A percentile compares a stretch with the other conserved stretches of the same genome.
Evolutionary conservation across 2,888 invertebrate species (phyloP).

Genomic region (Dusona sp.): DNA sequence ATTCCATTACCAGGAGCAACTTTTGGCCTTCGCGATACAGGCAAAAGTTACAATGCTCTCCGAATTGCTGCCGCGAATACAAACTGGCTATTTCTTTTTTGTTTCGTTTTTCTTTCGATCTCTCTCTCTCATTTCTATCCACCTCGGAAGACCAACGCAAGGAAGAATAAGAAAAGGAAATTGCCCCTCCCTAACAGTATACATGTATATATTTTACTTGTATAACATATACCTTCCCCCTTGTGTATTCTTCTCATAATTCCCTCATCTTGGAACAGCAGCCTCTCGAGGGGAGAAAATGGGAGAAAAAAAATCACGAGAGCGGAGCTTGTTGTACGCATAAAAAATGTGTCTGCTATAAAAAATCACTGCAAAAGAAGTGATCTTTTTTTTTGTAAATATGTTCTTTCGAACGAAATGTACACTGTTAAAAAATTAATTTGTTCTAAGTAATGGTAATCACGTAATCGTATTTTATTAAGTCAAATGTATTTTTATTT

Average conservation of each 20-base stretch:
- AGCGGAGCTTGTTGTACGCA: background rate
- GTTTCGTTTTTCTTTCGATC: conserved; percentile 22
- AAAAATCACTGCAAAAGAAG: background rate
- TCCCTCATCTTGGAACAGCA: conserved; percentile 29
- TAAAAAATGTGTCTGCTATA: background rate
- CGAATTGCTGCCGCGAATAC: conserved; percentile 57
- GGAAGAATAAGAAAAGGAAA: conserved; percentile 55
- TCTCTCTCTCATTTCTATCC: conserved; percentile 30
- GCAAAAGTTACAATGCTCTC: conserved; percentile 30
- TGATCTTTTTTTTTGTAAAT: background rate
- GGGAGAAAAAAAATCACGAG: background rate
- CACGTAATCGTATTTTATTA: too few species aligned
- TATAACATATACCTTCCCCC: conserved; percentile 1
- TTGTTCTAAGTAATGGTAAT: too few species aligned
- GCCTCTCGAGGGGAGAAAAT: conserved; percentile 2
- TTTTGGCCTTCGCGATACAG: conserved; percentile 36
- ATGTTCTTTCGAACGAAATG: background rate
- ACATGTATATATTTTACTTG: conserved; percentile 11
- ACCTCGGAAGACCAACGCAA: background rate
- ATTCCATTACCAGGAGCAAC: conserved; percentile 40
- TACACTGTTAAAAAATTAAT: too few species aligned
- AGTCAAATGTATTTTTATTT: too few species aligned
- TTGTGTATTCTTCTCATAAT: conserved; percentile 44
- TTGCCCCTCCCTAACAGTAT: conserved; percentile 49
- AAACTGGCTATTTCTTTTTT: conserved; percentile 59